Base-by-base conservation (phyloP, 2,888 invertebrate genomes). In the Baronia brevicornis region DNA sequence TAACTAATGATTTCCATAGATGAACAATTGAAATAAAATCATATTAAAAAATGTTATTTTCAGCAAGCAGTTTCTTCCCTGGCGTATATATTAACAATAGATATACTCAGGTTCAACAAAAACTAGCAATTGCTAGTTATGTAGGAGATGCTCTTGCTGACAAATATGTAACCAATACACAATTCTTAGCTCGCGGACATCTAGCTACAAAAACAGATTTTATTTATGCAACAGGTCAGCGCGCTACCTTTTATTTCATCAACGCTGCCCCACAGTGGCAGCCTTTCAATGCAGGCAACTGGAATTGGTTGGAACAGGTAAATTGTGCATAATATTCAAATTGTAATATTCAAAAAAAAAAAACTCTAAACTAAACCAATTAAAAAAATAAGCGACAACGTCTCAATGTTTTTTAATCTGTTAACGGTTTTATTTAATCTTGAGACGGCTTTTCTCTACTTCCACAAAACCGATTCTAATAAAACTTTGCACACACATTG, bases 191-290 rank as follows among this genome's bases (percentile, higher is more conserved):
- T 0, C 82, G 88, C 25, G 90, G 90, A 2, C 90, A 90, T 49
- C 64, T 89, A 21, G 66, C 85, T 0, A 88, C 90, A 1, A 89
- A 87, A 51, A 84, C 80, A 5, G 90, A 90, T 58, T 88, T 84
- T 44, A 68, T 89, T n/a, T 88, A 82, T 44, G 87, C 86, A 0
- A 64, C 84, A 4, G 86, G 86, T 20, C 89, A 90, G 46, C 66
- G 78, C 0, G 60, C 87, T 1, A 86, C 88, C 0, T 90, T 89
- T 61, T 88, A 87, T 59, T 90, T 87, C 50, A 67, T 89, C 28
- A 91, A 91, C 51, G 84, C 84, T 1, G 87, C 88, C 1, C 90
- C 90, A 1, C 91, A 91, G 44, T 91, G 90, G 90, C 88, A 89
- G 35, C 74, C 74, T 0, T 86, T 88, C 49, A 89, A 89, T 43